Base-by-base conservation (phyloP, 2,888 invertebrate species). In the Kuschelorhynchus macadamiae region DNA sequence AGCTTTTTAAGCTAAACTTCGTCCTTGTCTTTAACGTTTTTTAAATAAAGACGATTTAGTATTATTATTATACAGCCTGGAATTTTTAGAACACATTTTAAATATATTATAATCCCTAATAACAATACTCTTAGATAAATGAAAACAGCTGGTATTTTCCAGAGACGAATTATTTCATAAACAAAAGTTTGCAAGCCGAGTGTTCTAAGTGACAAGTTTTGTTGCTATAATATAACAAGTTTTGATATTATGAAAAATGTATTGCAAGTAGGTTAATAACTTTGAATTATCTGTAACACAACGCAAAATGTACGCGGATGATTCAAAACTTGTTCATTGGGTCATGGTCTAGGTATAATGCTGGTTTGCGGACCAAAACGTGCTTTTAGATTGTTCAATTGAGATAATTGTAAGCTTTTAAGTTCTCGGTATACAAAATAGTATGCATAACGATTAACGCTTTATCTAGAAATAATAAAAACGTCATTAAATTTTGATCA, bases 241-340 rank as follows among this genome's bases (percentile, higher is more conserved):
- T 71, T 67, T 41, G 49, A 55, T 63, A 61, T 32, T 53, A 33
- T 49, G 61, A 72, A 72, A 71, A 63, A 61, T 65, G 60, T 70
- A 72, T 62, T 59, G 63, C 67, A 69, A 75, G 65, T 76, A 71
- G 75, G 76, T 76, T 76, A 76, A 74, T 71, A 74, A 73, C 74
- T 71, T 73, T 71, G 61, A 64, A 67, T 71, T 71, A 73, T 67
- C 67, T 73, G 70, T 16, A 67, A 66, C 55, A 67, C 67, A 17
- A 21, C 30, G 18, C 12, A 39, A 50, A 33, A 42, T 12, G 39
- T 47, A 56, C 44, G 20, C 33, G 49, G 64, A 64, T 50, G 64
- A 57, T 42, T 64, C 56, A 50, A 64, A 64, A 55, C 56, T 55
- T 57, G 42, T 42, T 64, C 56, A 49, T 9, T 30, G 49, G 49